Conservation (phyloP, 2,888 invertebrate species). For the Aspidapion aeneum region DNA sequence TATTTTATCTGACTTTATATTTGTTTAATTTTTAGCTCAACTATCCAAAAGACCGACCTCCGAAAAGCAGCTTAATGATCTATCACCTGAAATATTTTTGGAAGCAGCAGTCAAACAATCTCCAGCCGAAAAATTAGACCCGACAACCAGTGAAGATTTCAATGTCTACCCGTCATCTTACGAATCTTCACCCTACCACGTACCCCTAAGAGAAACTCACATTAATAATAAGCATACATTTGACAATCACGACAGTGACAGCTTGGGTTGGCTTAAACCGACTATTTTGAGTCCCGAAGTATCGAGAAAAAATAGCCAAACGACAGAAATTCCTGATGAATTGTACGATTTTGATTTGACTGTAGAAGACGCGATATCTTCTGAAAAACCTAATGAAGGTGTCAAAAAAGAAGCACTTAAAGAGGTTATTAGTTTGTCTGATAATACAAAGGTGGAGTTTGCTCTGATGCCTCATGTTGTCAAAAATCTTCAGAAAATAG, state of each 20-base stretch:
- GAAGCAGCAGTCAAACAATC: too few species aligned
- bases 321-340: not conserved
- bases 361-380: not conserved
- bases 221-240: slow-evolving; percentile 32
- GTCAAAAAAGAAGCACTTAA: not conserved
- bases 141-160: not conserved
- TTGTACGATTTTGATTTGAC: not conserved
- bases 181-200: slow-evolving; percentile 13
- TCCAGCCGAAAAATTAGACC: too few species aligned
- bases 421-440: not conserved
- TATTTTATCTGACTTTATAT: too few species aligned
- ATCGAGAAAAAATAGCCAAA: slow-evolving; percentile 29
- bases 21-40: too few species aligned
- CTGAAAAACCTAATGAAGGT: not conserved
- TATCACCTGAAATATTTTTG: too few species aligned
- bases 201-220: slow-evolving; percentile 45
- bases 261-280: slow-evolving; percentile 37
- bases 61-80: not conserved
- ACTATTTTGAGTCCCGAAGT: slow-evolving; percentile 40
- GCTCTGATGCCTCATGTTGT: not conserved
- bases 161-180: not conserved
- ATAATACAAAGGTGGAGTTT: not conserved
- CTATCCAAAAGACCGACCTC: not conserved
- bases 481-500: not conserved
- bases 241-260: slow-evolving; percentile 23